phyloP scores from a whole-genome alignment of 2,888 invertebrate genomes.

The Lasioglossum vierecki region DNA sequence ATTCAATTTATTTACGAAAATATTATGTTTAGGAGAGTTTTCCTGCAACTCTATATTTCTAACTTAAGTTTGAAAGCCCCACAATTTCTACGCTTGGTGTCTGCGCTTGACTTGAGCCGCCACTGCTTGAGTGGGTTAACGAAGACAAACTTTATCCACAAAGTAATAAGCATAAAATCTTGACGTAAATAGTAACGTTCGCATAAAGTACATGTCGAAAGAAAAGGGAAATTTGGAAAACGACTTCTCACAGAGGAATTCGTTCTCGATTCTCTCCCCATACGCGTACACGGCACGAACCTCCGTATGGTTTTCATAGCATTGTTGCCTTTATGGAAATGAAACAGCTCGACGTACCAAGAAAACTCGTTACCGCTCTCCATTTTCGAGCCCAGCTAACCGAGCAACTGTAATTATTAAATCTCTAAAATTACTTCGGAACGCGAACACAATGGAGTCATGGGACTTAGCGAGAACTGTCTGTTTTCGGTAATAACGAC shows the following conservation, averaged over 20 bases:
- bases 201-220: background rate
- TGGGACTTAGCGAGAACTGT: background rate
- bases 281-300: background rate
- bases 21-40: too few relatives aligned
- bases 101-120: too few relatives aligned
- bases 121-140: too few relatives aligned
- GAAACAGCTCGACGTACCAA: background rate
- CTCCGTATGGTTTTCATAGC: background rate
- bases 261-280: background rate
- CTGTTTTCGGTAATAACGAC: background rate
- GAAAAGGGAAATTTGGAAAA: background rate
- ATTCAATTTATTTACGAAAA: too few relatives aligned
- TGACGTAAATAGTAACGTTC: background rate
- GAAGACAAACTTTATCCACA: background rate
- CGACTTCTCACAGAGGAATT: background rate
- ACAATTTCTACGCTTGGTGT: too few relatives aligned
- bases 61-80: too few relatives aligned
- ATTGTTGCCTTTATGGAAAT: constrained; percentile 5
- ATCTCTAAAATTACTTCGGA: background rate
- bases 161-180: background rate
- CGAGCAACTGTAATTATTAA: background rate
- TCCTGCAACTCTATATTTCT: too few relatives aligned
- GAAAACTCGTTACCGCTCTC: background rate
- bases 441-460: background rate
- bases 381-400: background rate